These are phyloP conservation scores for Cynaeus angustus DNA, from an alignment of 2,888 invertebrate genomes.

Conservation along the genomic window DNA sequence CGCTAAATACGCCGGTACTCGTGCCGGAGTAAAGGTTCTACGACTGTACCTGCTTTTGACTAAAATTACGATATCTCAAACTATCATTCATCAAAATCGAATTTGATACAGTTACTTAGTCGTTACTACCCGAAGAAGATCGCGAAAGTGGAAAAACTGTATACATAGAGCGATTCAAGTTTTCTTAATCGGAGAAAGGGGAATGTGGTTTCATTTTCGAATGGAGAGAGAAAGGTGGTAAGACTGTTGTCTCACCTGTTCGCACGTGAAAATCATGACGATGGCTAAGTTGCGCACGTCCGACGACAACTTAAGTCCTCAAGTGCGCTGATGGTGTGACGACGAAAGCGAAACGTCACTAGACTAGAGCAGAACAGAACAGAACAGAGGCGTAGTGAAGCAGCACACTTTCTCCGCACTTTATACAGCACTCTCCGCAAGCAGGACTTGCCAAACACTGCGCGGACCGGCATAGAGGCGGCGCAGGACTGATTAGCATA, in stretches of 20 bases:
- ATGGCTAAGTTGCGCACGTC: conserved; percentile 40
- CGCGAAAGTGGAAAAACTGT: conserved; percentile 58
- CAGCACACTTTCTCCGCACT: conserved; percentile 47
- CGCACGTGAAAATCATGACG: conserved; percentile 49
- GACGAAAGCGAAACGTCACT: conserved; percentile 53
- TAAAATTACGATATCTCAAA: too few relatives aligned
- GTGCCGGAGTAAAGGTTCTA: too few relatives aligned
- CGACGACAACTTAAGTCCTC: conserved; percentile 27
- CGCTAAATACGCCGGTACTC: too few relatives aligned
- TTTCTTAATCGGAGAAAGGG: conserved; percentile 59
- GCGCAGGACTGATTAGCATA: conserved; percentile 56
- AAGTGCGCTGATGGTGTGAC: conserved; percentile 43
- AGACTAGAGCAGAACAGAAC: conserved; percentile 40
- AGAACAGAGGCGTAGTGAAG: conserved; percentile 58
- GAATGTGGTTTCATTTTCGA: conserved; percentile 62
- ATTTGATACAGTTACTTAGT: too few relatives aligned
- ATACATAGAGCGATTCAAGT: conserved; percentile 55
- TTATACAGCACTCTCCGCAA: conserved; percentile 60
- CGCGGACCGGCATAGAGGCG: conserved; percentile 42
- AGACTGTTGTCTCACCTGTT: conserved; percentile 50
- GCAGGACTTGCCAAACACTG: conserved; percentile 62
- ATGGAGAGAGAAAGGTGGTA: conserved; percentile 48
- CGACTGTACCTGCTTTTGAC: too few relatives aligned
- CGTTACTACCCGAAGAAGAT: conserved; percentile 25
- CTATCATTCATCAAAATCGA: too few relatives aligned